A percentile compares a stretch with the other conserved stretches of the same genome.
Evolutionary conservation across 2,113 vertebrate genomes (phyloP).

Genomic region (Cyprinodon tularosa): DNA sequence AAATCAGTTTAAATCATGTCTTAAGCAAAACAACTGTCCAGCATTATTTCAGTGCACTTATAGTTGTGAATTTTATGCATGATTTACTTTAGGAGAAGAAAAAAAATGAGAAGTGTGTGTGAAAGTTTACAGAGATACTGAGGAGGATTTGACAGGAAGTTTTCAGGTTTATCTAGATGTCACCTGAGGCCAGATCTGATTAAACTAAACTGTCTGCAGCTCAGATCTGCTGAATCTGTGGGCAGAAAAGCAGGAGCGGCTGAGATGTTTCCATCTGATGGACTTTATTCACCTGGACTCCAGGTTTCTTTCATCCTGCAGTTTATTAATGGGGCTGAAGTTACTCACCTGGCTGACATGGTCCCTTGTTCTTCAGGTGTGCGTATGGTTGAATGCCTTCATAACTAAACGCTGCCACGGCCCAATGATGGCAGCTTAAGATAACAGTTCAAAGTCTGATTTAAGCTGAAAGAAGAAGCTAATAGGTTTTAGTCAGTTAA

Average conservation of each 20-base stretch:
- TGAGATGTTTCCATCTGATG: conserved; percentile 35
- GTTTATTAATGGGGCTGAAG: neutral
- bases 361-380: neutral
- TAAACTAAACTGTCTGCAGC: conserved; percentile 40
- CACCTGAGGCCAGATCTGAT: conserved; percentile 40
- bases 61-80: no score
- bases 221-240: conserved; percentile 26
- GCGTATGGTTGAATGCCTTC: no score
- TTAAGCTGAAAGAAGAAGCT: no score
- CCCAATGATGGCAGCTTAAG: no score
- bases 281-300: neutral
- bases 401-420: no score
- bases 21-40: no score
- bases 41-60: no score
- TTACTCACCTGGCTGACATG: neutral
- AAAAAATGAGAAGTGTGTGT: neutral
- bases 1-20: no score
- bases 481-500: no score
- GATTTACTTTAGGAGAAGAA: neutral
- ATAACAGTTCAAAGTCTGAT: no score
- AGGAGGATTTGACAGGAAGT: conserved; percentile 20
- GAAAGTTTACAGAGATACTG: neutral
- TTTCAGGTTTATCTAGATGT: conserved; percentile 15
- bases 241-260: conserved; percentile 43
- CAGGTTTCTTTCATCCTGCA: conserved; percentile 15